Percentiles rank a stretch among this genome's conserved stretches.
Evolutionary conservation across 1,140 invertebrate species (phyloP).

Genomic region (Tetranychus cinnabarinus): DNA sequence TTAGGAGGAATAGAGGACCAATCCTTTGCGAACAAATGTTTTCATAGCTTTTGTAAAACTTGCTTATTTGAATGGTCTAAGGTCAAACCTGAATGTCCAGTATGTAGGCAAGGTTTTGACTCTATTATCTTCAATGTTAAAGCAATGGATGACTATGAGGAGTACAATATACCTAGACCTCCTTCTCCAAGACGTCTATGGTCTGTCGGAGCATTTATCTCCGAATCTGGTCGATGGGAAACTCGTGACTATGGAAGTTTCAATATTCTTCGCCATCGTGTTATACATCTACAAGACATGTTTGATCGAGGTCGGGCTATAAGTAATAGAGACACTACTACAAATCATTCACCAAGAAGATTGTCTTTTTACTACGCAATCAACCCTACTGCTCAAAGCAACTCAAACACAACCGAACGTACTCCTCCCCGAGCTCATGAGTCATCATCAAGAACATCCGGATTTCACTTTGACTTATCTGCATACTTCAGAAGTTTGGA

Average conservation of each 20-base stretch:
- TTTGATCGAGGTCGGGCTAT: not conserved
- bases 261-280: not conserved
- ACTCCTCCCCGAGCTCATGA: no score
- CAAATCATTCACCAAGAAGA: no score
- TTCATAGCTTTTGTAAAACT: constrained; percentile 78
- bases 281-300: not conserved
- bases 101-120: constrained; percentile 73
- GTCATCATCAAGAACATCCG: no score
- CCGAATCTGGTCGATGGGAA: not conserved
- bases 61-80: constrained; percentile 84
- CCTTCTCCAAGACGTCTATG: not conserved
- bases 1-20: constrained; percentile 58
- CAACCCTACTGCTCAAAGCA: no score
- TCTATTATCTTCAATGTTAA: constrained; percentile 77
- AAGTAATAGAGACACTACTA: no score
- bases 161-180: constrained; percentile 35
- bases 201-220: not conserved
- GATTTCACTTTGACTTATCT: no score
- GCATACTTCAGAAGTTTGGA: no score
- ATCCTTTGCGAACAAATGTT: constrained; percentile 69
- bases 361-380: no score
- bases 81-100: constrained; percentile 73
- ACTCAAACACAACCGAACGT: no score
- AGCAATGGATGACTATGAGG: constrained; percentile 61
- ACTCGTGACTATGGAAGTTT: not conserved